phyloP scores from a whole-genome alignment of 2,888 invertebrate genomes.

The Panzeria rudis region DNA sequence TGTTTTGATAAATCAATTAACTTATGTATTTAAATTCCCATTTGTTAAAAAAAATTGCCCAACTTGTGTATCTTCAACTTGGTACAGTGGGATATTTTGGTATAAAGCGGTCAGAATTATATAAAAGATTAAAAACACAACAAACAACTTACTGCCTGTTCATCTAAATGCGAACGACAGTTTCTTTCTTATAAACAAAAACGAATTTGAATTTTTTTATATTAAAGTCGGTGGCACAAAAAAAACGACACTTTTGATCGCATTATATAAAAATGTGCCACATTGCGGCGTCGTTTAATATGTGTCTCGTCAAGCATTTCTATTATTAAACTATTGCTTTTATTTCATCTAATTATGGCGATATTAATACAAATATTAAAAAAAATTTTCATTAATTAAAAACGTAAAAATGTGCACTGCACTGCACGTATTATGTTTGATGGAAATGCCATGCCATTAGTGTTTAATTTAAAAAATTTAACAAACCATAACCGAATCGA shows the following conservation, averaged over 20 bases:
- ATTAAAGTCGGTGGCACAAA: too few species aligned
- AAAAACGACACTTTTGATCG: background rate
- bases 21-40: background rate
- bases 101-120: too few species aligned
- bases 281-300: background rate
- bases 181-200: too few species aligned
- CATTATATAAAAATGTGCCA: background rate
- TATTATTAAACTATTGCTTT: constrained; percentile 6
- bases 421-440: background rate
- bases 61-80: background rate
- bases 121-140: too few species aligned
- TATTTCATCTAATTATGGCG: background rate
- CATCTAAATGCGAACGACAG: too few species aligned
- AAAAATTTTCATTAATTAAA: background rate
- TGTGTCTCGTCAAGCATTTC: constrained; percentile 12
- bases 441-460: constrained; percentile 16
- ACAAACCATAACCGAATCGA: constrained; percentile 64
- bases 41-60: background rate
- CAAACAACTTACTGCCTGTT: too few species aligned
- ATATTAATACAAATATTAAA: background rate
- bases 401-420: background rate
- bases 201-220: too few species aligned
- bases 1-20: constrained; percentile 8
- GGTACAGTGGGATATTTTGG: too few species aligned
- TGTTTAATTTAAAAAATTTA: constrained; percentile 50